These are phyloP conservation scores for Myiothlypis coronata DNA, from an alignment of 2,797 vertebrate species.

Conservation along the genomic window DNA sequence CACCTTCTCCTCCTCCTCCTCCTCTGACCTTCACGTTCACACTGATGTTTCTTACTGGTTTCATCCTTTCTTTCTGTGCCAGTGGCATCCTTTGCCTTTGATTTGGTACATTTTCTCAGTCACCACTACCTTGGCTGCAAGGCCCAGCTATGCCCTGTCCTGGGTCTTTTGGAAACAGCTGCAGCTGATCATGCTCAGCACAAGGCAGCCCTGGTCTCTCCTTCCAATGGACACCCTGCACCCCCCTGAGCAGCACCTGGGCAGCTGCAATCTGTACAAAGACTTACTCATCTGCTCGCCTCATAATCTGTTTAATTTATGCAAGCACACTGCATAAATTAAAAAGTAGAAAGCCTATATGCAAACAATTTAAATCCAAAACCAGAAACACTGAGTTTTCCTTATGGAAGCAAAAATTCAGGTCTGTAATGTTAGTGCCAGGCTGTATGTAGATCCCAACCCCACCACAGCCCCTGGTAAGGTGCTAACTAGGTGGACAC, in stretches of 20 bases:
- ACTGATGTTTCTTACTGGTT: not conserved
- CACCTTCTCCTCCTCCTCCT: not conserved
- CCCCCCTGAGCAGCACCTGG: rapidly evolving
- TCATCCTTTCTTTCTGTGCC: not conserved
- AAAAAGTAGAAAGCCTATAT: not conserved
- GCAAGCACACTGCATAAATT: not conserved
- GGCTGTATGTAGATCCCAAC: not conserved
- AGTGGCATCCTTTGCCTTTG: not conserved
- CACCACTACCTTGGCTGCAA: too few relatives aligned
- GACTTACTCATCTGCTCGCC: not conserved
- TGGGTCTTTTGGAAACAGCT: not conserved
- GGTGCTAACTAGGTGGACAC: not conserved
- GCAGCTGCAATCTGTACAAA: not conserved
- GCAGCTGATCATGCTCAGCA: rapidly evolving
- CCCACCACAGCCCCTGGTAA: too few relatives aligned
- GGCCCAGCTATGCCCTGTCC: rapidly evolving
- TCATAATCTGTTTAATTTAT: not conserved
- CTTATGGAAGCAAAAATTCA: not conserved
- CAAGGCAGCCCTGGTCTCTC: not conserved
- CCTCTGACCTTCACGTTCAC: not conserved
- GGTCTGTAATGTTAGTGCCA: rapidly evolving
- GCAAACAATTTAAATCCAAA: not conserved
- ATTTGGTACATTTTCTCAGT: not conserved
- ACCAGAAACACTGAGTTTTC: not conserved
- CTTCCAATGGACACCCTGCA: not conserved